Evolutionary conservation across 2,113 vertebrate species (phyloP), one percentile per base, ranked within the genome.

Genomic region (Phasianus colchicus): DNA sequence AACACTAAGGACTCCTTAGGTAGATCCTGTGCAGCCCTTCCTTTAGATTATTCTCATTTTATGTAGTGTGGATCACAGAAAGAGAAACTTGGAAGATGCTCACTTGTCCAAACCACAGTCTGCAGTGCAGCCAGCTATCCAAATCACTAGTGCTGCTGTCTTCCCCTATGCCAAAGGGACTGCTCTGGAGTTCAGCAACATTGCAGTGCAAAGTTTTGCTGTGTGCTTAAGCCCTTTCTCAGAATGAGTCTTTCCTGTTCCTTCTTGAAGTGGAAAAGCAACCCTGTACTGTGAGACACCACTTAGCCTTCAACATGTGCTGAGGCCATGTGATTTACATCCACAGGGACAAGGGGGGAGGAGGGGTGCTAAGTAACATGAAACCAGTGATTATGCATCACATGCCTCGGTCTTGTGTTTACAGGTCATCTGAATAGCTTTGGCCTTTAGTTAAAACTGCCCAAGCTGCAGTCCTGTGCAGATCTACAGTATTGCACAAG

Each of bases 291-390:
- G 2, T 57, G 48, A 65, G 57, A 52, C 19, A 8, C 48, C 43
- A 20, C 48, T 8, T n/a, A 8, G 15, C 3, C 32, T 29, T 40
- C 11, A 42, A 1, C 29, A 4, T 1, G 0, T 15, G 29, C 19
- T 4, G 3, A 54, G 19, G 25, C 47, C 6, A 2, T 1, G 7
- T 2, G 2, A 3, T 16, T 27, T 1, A 0, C 21, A 6, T 5
- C 38, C 66, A 21, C n/a, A n/a, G 15, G 32, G 27, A 54, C 15
- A 17, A 54, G 52, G 52, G 27, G 38, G 64, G 72, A n/a, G 8
- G 13, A 22, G 40, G 5, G 7, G 12, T 89, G n/a, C 18, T 73
- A 4, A 43, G 15, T 16, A 89, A 21, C 45, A 43, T 2, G 1
- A 57, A 57, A 57, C 54, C 54, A 57, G 54, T 11, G 54, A 32